These are phyloP conservation scores for Spizaetus ornatus DNA, from an alignment of 2,113 vertebrate species.

Conservation along the genomic window DNA sequence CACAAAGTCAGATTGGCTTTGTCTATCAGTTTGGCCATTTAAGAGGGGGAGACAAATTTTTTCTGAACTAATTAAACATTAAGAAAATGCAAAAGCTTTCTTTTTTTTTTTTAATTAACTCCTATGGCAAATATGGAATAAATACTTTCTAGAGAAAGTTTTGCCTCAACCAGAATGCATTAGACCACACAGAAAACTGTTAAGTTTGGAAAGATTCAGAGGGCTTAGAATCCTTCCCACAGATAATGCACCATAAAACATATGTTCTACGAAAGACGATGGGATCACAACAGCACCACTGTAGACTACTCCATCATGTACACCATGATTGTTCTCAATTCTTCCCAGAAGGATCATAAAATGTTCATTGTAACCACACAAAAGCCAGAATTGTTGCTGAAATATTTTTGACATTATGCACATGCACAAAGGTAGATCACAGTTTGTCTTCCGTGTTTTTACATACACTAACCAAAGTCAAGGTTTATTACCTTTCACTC, in stretches of 20 bases:
- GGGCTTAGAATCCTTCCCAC: background rate
- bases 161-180: background rate
- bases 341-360: background rate
- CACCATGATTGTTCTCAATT: background rate
- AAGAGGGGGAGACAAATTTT: background rate
- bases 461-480: background rate
- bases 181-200: background rate
- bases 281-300: background rate
- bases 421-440: background rate
- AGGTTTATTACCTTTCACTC: background rate
- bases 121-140: background rate
- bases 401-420: background rate
- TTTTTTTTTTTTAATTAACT: background rate
- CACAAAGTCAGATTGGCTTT: background rate
- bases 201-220: background rate
- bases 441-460: background rate
- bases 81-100: background rate
- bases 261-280: rapidly evolving
- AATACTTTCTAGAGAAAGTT: background rate
- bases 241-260: background rate
- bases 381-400: background rate
- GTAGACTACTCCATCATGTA: background rate
- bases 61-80: background rate
- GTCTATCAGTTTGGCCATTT: background rate
- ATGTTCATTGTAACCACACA: background rate